Evolutionary conservation across 2,113 vertebrate species (phyloP), one percentile per base, ranked within the genome.

Genomic region (Leptobrachium leishanense): DNA sequence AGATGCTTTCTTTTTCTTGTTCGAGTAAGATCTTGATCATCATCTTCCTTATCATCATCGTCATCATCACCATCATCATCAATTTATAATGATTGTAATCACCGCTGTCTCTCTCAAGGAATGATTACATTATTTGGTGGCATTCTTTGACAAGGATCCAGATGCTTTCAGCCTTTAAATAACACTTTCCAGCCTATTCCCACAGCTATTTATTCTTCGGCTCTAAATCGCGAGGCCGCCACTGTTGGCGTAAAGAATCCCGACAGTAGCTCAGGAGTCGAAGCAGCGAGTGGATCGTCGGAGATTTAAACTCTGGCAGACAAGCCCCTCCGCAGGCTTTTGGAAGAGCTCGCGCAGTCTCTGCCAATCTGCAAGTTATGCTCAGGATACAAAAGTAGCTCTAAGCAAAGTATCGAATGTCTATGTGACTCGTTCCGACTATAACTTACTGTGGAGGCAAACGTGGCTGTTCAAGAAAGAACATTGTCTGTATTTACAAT

Each of bases 231-330:
- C 72, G 68, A 74, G 46, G 50, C 68, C 55, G 20, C 74, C 71
- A 80, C 68, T 31, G 72, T 74, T 80, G 69, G 71, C 78, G 68
- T 74, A 68, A 67, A 80, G 71, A 80, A 74, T 68, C 53, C 64
- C 62, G 78, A 80, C 78, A 80, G 68, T 80, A 74, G 71, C 74
- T 80, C 78, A 74, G 78, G 78, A 80, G 78, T 74, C 44, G 71
- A 80, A 80, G 64, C 71, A 41, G 13, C 31, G 72, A 80, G 71
- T 44, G 66, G 72, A 80, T 57, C 78, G 74, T 53, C 65, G 74
- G 78, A 74, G 78, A 80, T 68, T 80, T 74, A 54, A 68, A 68
- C 71, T 68, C 70, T 80, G 78, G 78, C 78, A 80, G 74, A 74
- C 78, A 44, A 80, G 64, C 50, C 71, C 72, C 72, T 8, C 68